Evolutionary conservation across 1,140 invertebrate species (phyloP).

Genomic region (Gryllus bimaculatus): DNA sequence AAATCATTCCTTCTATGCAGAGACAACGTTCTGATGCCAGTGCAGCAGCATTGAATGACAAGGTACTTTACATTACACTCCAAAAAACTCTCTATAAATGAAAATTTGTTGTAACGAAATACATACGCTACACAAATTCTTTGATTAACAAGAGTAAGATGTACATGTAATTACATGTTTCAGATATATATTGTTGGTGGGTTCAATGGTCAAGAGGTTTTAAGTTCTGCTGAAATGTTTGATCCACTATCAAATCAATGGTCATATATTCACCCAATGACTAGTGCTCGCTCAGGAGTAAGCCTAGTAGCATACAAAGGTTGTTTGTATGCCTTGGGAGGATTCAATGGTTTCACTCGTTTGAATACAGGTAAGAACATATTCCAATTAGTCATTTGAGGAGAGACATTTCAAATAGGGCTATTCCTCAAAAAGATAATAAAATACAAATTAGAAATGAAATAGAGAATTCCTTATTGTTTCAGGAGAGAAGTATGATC

Average conservation of each 20-base stretch:
- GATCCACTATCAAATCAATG: slow-evolving; percentile 54
- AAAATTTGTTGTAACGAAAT: neutral
- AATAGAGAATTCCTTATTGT: neutral
- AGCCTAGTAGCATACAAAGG: slow-evolving; percentile 56
- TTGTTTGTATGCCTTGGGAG: slow-evolving; percentile 61
- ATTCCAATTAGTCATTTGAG: no score
- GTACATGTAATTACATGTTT: neutral
- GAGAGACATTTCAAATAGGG: neutral
- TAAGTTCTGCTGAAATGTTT: slow-evolving; percentile 53
- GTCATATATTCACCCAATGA: slow-evolving; percentile 67
- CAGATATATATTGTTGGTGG: slow-evolving; percentile 61
- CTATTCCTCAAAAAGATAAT: neutral
- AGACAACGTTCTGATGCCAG: slow-evolving; percentile 70
- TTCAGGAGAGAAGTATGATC: slow-evolving; percentile 26
- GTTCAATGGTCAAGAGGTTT: slow-evolving; percentile 60
- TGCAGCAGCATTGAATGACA: slow-evolving; percentile 42
- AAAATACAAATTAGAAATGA: neutral
- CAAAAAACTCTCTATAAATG: slow-evolving; percentile 7
- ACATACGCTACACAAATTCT: neutral
- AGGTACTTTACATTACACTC: slow-evolving; percentile 29
- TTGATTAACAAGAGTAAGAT: neutral
- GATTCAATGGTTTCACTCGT: slow-evolving; percentile 64
- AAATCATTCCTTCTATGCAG: slow-evolving; percentile 70
- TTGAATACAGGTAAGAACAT: slow-evolving; percentile 26
- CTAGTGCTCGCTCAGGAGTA: slow-evolving; percentile 64